A percentile compares a stretch with the other conserved stretches of the same genome.
Conservation (phyloP, 1,140 invertebrate species). For the Caenorhabditis tropicalis region DNA sequence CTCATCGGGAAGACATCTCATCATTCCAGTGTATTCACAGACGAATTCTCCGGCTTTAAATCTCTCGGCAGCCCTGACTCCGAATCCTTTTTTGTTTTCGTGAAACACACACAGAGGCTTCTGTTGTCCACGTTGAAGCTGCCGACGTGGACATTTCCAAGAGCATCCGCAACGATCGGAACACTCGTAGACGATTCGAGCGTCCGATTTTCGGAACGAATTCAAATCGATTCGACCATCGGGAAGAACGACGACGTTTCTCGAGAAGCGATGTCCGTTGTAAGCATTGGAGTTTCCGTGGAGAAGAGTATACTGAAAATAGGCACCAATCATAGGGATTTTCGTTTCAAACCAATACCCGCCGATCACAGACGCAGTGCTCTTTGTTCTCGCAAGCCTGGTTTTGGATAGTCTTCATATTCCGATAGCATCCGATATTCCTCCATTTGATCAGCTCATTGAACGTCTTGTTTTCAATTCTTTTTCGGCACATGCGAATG, state of each 20-base stretch:
- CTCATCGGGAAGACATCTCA: neutral
- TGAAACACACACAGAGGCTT: neutral
- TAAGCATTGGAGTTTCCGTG: neutral
- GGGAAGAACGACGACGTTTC: neutral
- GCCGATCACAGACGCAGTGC: neutral
- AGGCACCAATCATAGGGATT: too few species aligned
- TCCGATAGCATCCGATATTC: neutral
- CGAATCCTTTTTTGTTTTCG: neutral
- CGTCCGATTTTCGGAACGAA: neutral
- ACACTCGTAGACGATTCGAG: neutral
- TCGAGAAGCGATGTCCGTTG: neutral
- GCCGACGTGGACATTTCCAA: neutral
- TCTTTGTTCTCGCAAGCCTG: neutral
- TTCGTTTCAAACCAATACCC: too few species aligned
- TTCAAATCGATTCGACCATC: neutral
- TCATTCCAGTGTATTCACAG: neutral
- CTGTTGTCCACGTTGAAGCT: neutral
- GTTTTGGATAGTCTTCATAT: neutral
- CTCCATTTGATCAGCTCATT: neutral
- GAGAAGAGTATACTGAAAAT: neutral
- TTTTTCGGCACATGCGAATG: neutral
- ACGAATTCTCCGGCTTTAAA: neutral
- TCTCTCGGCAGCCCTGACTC: neutral
- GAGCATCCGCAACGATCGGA: neutral
- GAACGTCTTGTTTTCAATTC: neutral